phyloP scores from a whole-genome alignment of 1,140 invertebrate species.

The Bombus sylvicola region DNA sequence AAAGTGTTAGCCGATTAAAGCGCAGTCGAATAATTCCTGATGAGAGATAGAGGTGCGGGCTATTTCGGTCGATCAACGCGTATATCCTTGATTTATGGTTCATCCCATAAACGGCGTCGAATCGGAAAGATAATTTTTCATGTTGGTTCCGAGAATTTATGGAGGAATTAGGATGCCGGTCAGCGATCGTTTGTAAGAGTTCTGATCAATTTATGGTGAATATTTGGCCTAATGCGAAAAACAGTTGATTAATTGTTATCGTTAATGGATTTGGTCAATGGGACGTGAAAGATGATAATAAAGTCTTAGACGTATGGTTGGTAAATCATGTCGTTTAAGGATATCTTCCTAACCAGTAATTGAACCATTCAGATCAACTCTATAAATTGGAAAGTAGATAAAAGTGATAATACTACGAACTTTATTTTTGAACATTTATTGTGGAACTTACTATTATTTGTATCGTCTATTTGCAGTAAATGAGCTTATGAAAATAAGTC shows the following conservation, averaged over 20 bases:
- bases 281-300: not conserved
- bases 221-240: not conserved
- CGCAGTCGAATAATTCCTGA: not conserved
- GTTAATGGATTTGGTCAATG: not conserved
- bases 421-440: not conserved
- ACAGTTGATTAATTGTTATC: not conserved
- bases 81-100: conserved; percentile 34
- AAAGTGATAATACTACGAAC: not conserved
- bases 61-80: conserved; percentile 31
- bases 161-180: not conserved
- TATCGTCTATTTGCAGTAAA: not conserved
- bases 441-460: no score
- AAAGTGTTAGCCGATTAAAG: conserved; percentile 15
- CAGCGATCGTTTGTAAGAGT: not conserved
- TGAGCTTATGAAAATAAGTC: no score
- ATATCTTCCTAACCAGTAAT: not conserved
- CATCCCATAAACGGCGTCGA: not conserved
- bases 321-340: no score
- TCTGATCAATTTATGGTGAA: not conserved
- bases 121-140: conserved; percentile 44
- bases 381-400: not conserved
- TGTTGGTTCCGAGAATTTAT: conserved; percentile 18
- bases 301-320: not conserved
- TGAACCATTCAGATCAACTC: no score
- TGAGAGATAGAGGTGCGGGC: not conserved